These are phyloP conservation scores for Drosophila chauvacae DNA, from an alignment of 1,140 invertebrate genomes.

Conservation along the genomic window DNA sequence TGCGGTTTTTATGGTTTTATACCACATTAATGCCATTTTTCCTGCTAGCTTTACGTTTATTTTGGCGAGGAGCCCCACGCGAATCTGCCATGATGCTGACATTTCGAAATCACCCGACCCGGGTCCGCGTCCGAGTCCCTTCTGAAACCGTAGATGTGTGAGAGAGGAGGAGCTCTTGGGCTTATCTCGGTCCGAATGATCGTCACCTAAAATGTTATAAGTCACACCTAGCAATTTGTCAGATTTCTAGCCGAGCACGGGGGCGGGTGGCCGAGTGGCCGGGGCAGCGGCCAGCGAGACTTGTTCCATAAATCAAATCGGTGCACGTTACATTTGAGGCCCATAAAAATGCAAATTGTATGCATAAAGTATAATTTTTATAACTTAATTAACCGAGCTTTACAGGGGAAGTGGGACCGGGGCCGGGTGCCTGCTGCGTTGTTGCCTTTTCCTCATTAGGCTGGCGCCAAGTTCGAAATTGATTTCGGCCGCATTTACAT, in stretches of 20 bases:
- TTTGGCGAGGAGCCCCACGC: slow-evolving; percentile 47
- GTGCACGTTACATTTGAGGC: slow-evolving; percentile 72
- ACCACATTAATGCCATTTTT: slow-evolving; percentile 42
- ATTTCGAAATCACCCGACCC: slow-evolving; percentile 40
- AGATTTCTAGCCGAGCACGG: slow-evolving; percentile 59
- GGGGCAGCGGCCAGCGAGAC: neutral
- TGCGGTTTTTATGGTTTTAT: slow-evolving; percentile 72
- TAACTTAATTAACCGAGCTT: slow-evolving; percentile 74
- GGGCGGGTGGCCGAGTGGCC: neutral
- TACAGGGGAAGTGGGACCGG: neutral
- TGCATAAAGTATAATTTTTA: slow-evolving; percentile 83
- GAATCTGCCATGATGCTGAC: slow-evolving; percentile 54
- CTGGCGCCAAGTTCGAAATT: slow-evolving; percentile 74
- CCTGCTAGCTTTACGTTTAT: slow-evolving; percentile 14
- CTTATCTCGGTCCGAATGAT: slow-evolving; percentile 37
- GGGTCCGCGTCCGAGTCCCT: slow-evolving; percentile 11
- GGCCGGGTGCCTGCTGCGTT: slow-evolving; percentile 45
- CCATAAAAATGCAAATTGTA: slow-evolving; percentile 81
- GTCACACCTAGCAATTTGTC: slow-evolving; percentile 80
- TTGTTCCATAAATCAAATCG: slow-evolving; percentile 63
- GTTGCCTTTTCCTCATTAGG: slow-evolving; percentile 67
- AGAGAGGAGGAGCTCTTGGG: slow-evolving; percentile 47
- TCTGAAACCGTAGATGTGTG: slow-evolving; percentile 73
- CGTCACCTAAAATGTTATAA: slow-evolving; percentile 64
- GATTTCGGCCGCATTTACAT: slow-evolving; percentile 74